These are phyloP conservation scores for Cremastobaeus sp. DNA, from an alignment of 2,888 invertebrate genomes.

Conservation along the genomic window DNA sequence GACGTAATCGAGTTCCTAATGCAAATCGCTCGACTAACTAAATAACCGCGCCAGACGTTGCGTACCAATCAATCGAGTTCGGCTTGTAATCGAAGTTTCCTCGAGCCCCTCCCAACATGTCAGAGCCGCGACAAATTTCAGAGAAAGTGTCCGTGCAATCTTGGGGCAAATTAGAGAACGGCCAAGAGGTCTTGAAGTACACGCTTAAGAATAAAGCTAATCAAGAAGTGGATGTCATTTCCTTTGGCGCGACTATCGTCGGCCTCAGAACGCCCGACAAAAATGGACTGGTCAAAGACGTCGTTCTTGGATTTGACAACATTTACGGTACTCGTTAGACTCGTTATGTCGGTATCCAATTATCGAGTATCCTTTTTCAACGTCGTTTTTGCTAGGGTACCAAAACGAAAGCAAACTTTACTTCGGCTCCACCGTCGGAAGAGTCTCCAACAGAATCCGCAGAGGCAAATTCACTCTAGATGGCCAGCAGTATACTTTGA, in stretches of 20 bases:
- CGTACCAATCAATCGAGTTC: constrained; percentile 18
- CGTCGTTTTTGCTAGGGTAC: too few relatives aligned
- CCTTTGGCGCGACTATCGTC: constrained; percentile 90
- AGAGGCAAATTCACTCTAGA: constrained; percentile 85
- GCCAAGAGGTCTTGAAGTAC: constrained; percentile 67
- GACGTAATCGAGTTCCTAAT: constrained; percentile 41
- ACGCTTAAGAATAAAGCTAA: constrained; percentile 68
- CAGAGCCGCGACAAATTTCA: constrained; percentile 17
- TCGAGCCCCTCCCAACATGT: neutral
- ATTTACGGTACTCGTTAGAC: too few relatives aligned
- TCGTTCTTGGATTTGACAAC: constrained; percentile 90
- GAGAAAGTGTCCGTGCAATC: constrained; percentile 62
- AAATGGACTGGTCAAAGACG: constrained; percentile 85
- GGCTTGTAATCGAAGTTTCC: constrained; percentile 7
- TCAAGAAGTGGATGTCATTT: constrained; percentile 81
- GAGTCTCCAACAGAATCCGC: constrained; percentile 90
- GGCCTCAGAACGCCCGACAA: constrained; percentile 87
- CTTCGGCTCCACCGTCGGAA: constrained; percentile 92
- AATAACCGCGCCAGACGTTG: constrained; percentile 22
- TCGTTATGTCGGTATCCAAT: too few relatives aligned
- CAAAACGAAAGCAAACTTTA: constrained; percentile 77
- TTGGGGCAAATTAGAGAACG: constrained; percentile 69
- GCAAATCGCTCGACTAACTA: constrained; percentile 32
- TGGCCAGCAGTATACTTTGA: constrained; percentile 84
- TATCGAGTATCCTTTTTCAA: constrained; percentile 68